phyloP scores from a whole-genome alignment of 2,113 vertebrate genomes.

The Salminus brasiliensis region DNA sequence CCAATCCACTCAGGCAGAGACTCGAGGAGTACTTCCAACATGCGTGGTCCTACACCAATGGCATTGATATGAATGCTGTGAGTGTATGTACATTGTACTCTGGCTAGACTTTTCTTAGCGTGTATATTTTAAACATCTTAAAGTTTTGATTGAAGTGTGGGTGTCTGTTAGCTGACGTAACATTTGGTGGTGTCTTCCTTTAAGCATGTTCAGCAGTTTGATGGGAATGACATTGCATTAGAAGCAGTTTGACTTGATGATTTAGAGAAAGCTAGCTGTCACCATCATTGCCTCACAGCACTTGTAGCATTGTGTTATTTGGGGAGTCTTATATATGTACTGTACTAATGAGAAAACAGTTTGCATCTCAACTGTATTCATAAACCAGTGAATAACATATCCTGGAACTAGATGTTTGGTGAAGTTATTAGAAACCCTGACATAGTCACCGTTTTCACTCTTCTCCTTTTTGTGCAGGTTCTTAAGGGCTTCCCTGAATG shows the following conservation, averaged over 20 bases:
- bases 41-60: constrained; percentile 81
- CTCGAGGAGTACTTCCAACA: constrained; percentile 82
- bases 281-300: too few relatives aligned
- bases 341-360: not conserved
- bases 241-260: too few relatives aligned
- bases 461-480: constrained; percentile 72
- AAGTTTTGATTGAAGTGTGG: too few relatives aligned
- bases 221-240: too few relatives aligned
- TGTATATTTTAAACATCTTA: too few relatives aligned
- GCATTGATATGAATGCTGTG: constrained; percentile 83
- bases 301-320: too few relatives aligned
- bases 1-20: constrained; percentile 77
- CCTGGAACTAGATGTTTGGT: not conserved
- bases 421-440: not conserved
- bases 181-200: too few relatives aligned
- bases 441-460: not conserved
- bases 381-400: not conserved
- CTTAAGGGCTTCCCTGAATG: constrained; percentile 92
- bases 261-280: too few relatives aligned
- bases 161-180: too few relatives aligned
- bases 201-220: too few relatives aligned
- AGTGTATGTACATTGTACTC: constrained; percentile 38
- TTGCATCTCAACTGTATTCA: too few relatives aligned
- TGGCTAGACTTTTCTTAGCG: not conserved
- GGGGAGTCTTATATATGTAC: not conserved